Evolutionary conservation across 2,113 vertebrate genomes (phyloP).

Genomic region (Pelodiscus sinensis): DNA sequence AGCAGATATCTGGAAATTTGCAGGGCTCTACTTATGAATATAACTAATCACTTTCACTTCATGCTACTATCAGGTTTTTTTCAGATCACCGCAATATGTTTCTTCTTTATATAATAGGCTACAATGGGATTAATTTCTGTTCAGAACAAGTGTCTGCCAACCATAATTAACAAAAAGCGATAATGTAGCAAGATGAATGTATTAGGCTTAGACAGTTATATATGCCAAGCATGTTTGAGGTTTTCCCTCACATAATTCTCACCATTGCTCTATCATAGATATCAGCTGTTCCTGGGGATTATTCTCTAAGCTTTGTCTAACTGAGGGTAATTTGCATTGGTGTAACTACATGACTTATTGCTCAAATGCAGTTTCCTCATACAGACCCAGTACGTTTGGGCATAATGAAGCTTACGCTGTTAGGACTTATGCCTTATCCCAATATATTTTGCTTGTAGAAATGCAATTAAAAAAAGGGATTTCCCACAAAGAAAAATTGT

Average conservation of each 20-base stretch:
- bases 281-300: background rate
- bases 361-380: background rate
- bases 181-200: background rate
- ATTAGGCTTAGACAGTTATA: background rate
- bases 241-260: background rate
- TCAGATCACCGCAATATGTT: background rate
- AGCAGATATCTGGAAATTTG: too few species aligned
- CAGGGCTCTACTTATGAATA: background rate
- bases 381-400: rapidly evolving
- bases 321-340: background rate
- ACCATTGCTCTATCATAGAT: rapidly evolving
- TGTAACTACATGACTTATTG: background rate
- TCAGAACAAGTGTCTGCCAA: background rate
- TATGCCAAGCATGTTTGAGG: background rate
- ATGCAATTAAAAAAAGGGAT: background rate
- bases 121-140: background rate
- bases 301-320: background rate
- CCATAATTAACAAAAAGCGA: background rate
- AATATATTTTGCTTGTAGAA: background rate
- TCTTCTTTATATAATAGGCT: background rate
- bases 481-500: background rate
- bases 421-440: background rate
- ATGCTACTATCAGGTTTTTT: background rate
- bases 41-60: background rate
- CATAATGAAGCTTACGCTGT: background rate